Conservation (phyloP, 2,888 invertebrate species). For the Bombyx huttoni region DNA sequence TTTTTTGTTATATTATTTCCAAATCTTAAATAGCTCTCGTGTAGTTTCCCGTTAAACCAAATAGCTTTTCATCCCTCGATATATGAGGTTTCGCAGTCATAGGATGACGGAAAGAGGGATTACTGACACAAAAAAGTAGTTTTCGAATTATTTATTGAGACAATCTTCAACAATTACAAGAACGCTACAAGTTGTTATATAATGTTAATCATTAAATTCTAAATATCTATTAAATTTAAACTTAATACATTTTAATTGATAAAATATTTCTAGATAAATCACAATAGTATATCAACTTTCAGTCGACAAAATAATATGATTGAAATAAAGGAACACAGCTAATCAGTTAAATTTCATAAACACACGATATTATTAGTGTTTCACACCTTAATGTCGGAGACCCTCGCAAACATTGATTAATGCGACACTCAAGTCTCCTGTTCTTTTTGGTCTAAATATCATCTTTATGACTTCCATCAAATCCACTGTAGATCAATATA, state of each 20-base stretch:
- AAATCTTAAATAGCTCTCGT: too few species aligned
- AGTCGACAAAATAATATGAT: conserved; percentile 51
- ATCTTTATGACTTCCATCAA: neutral
- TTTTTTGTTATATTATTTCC: too few species aligned
- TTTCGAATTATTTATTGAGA: conserved; percentile 65
- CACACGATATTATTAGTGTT: conserved; percentile 37
- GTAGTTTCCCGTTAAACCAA: too few species aligned
- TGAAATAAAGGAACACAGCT: conserved; percentile 54
- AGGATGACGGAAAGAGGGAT: neutral
- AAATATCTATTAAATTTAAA: conserved; percentile 52
- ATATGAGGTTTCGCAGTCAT: too few species aligned
- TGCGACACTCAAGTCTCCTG: neutral
- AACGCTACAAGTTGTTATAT: conserved; percentile 50
- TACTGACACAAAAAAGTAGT: conserved; percentile 7
- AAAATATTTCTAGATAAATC: conserved; percentile 58
- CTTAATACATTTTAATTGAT: conserved; percentile 58
- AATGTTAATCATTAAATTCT: conserved; percentile 48
- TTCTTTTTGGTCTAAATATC: neutral
- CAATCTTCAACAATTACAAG: conserved; percentile 62
- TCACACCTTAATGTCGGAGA: conserved; percentile 33
- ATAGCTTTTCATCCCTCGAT: too few species aligned
- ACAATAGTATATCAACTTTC: conserved; percentile 62
- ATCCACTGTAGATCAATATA: neutral
- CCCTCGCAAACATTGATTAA: neutral
- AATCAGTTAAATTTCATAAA: conserved; percentile 29